These are phyloP conservation scores for Yponomeuta cagnagella DNA, from an alignment of 2,888 invertebrate species.

Conservation along the genomic window DNA sequence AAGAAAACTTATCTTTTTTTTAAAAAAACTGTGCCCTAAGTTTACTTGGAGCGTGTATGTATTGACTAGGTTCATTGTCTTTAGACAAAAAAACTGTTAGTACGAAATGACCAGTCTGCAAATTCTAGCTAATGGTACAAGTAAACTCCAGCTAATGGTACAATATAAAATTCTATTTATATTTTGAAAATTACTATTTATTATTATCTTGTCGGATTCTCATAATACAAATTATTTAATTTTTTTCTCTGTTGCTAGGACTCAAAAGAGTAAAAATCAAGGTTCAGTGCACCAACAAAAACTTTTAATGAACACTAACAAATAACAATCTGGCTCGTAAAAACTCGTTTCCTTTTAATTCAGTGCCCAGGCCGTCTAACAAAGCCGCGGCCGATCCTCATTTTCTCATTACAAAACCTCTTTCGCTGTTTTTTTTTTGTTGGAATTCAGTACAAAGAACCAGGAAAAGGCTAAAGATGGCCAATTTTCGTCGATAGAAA, in stretches of 20 bases:
- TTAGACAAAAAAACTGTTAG: no score
- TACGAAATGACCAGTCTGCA: no score
- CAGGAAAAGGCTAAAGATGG: not conserved
- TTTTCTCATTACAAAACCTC: slow-evolving; percentile 56
- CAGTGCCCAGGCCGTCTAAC: slow-evolving; percentile 34
- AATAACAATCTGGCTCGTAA: not conserved
- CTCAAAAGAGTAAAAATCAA: not conserved
- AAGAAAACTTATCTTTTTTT: no score
- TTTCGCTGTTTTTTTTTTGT: slow-evolving; percentile 45
- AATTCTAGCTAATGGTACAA: no score
- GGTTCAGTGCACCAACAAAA: not conserved
- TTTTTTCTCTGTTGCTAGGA: not conserved
- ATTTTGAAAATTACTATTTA: no score
- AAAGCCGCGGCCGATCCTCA: slow-evolving; percentile 60
- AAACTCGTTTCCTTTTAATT: slow-evolving; percentile 20
- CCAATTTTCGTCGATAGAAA: not conserved
- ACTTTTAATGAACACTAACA: not conserved
- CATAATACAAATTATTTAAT: not conserved
- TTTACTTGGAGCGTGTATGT: no score
- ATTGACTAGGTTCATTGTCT: no score
- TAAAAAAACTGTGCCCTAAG: no score
- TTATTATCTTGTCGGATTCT: no score
- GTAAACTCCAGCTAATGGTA: no score
- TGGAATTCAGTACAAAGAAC: slow-evolving; percentile 1
- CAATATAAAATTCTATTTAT: no score